Conservation (phyloP, 2,797 vertebrate species). For the Pangasius mekongensis region DNA sequence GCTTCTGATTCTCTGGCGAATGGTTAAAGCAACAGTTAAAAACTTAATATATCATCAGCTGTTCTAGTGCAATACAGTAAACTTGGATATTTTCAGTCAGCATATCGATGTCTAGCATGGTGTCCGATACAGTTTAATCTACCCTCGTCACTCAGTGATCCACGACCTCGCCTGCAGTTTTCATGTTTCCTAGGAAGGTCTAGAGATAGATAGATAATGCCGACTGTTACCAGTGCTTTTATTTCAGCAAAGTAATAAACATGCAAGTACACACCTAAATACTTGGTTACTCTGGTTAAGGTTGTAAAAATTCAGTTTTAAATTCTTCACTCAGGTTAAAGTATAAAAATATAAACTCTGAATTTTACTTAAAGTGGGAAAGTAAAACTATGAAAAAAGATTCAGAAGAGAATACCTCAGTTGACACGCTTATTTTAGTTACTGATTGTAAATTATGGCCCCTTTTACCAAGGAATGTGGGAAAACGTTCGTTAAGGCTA, state of each 20-base stretch:
- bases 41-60: slow-evolving; percentile 2
- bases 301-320: not conserved
- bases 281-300: not conserved
- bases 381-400: not conserved
- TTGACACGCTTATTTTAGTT: not conserved
- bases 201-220: not conserved
- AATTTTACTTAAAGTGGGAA: not conserved
- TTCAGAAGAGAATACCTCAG: not conserved
- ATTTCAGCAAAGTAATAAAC: not conserved
- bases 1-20: not conserved
- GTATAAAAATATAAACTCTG: not conserved
- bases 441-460: not conserved
- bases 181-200: not conserved
- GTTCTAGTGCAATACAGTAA: not conserved
- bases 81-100: not conserved
- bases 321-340: not conserved
- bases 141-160: not conserved
- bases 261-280: not conserved
- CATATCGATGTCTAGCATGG: not conserved
- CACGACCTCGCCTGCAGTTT: not conserved
- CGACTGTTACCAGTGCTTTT: too few relatives aligned
- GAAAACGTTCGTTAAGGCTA: not conserved
- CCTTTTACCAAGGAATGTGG: not conserved
- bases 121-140: not conserved
- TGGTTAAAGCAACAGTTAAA: not conserved